These are phyloP conservation scores for Fragum sueziense DNA, from an alignment of 2,888 invertebrate genomes.

Conservation along the genomic window DNA sequence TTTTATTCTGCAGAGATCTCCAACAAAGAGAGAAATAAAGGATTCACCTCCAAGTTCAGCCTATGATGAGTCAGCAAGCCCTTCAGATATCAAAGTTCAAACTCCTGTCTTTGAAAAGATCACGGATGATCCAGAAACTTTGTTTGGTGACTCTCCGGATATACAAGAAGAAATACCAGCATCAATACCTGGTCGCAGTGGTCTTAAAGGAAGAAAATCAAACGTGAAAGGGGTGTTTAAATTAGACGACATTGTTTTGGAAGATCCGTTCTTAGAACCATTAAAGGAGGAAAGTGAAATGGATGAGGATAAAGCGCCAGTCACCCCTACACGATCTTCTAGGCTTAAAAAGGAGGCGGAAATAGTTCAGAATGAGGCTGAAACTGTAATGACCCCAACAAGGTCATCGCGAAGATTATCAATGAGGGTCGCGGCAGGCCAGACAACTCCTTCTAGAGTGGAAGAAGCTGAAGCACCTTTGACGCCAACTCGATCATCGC, in stretches of 20 bases:
- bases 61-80: slow-evolving; percentile 13
- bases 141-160: slow-evolving; percentile 53
- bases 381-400: slow-evolving; percentile 46
- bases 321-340: slow-evolving; percentile 46
- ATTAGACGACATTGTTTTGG: background rate
- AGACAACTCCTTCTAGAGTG: slow-evolving; percentile 23
- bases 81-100: background rate
- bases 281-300: slow-evolving; percentile 6
- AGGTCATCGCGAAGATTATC: slow-evolving; percentile 29
- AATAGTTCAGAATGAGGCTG: background rate
- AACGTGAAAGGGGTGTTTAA: background rate
- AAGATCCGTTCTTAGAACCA: background rate
- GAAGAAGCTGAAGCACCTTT: slow-evolving; percentile 1
- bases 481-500: slow-evolving; percentile 34
- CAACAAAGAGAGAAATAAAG: slow-evolving; percentile 11
- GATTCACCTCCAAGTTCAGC: slow-evolving; percentile 39
- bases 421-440: background rate
- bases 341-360: slow-evolving; percentile 29
- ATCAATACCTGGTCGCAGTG: background rate
- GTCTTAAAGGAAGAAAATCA: background rate
- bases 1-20: background rate
- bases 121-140: slow-evolving; percentile 33
- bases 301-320: slow-evolving; percentile 21
- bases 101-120: slow-evolving; percentile 16
- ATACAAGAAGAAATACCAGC: slow-evolving; percentile 4